Conservation (phyloP, 2,113 vertebrate genomes). For the Dryoscopus gambensis region DNA sequence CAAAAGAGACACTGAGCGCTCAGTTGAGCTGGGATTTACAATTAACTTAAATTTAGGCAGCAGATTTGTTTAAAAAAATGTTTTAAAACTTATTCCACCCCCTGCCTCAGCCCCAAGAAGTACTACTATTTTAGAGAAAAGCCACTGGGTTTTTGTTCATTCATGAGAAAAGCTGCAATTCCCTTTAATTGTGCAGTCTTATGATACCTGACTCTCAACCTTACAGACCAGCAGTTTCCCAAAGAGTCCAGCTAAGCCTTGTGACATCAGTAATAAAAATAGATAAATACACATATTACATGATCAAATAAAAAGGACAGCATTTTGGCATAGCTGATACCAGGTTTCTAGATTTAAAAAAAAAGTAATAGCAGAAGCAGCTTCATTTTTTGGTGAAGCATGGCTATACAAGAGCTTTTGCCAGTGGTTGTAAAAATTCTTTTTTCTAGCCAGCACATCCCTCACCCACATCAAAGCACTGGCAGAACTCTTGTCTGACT, state of each 20-base stretch:
- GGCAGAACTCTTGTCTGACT: background rate
- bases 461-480: background rate
- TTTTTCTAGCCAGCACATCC: background rate
- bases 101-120: background rate
- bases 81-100: slow-evolving; percentile 21
- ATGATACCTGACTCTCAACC: background rate
- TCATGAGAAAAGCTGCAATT: background rate
- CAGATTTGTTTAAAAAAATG: background rate
- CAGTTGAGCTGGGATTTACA: slow-evolving; percentile 6
- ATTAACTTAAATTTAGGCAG: slow-evolving; percentile 37
- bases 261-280: background rate
- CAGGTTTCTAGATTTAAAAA: background rate
- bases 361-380: background rate
- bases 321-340: background rate
- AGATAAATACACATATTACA: background rate
- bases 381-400: background rate
- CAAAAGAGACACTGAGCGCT: background rate
- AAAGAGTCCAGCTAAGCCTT: background rate
- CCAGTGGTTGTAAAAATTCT: background rate
- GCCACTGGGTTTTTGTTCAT: background rate
- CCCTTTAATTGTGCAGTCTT: background rate
- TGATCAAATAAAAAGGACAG: background rate
- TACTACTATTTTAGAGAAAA: background rate
- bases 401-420: background rate
- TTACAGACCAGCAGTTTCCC: background rate